phyloP scores from a whole-genome alignment of 2,888 invertebrate species.

The Mamestra brassicae region DNA sequence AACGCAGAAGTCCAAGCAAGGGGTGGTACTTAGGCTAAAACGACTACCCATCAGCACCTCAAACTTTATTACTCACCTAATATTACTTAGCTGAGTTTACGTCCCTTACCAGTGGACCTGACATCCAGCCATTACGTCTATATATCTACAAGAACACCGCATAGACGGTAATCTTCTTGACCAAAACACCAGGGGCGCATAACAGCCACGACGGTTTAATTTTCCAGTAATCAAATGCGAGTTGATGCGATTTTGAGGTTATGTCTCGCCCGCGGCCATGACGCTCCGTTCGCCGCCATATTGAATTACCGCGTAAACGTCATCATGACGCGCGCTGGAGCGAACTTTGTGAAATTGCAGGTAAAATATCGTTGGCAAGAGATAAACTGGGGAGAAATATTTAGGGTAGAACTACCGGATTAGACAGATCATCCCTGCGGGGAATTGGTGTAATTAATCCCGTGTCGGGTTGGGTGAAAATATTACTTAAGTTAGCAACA shows the following conservation, averaged over 20 bases:
- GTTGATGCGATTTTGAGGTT: slow-evolving; percentile 84
- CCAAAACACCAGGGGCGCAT: slow-evolving; percentile 69
- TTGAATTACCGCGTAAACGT: slow-evolving; percentile 79
- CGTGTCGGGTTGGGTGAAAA: slow-evolving; percentile 31
- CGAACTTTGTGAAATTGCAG: slow-evolving; percentile 70
- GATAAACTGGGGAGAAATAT: slow-evolving; percentile 38
- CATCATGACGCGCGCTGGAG: slow-evolving; percentile 69
- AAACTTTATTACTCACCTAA: slow-evolving; percentile 33
- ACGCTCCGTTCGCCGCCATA: slow-evolving; percentile 76
- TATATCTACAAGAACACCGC: slow-evolving; percentile 18
- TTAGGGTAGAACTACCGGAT: slow-evolving; percentile 44
- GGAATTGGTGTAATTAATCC: slow-evolving; percentile 33
- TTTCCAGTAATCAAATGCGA: slow-evolving; percentile 82
- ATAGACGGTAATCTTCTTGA: slow-evolving; percentile 55
- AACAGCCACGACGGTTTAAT: slow-evolving; percentile 79
- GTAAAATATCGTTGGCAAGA: slow-evolving; percentile 62
- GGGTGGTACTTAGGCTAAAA: background rate
- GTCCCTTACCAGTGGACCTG: background rate
- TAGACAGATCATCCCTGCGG: slow-evolving; percentile 39
- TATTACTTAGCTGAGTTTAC: slow-evolving; percentile 31
- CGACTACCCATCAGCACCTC: background rate
- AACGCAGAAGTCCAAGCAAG: background rate
- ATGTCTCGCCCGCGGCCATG: slow-evolving; percentile 79
- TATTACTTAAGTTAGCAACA: slow-evolving; percentile 38
- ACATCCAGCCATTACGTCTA: slow-evolving; percentile 30